Evolutionary conservation across 2,888 invertebrate genomes (phyloP).

Genomic region (Platerodrilus igneus): DNA sequence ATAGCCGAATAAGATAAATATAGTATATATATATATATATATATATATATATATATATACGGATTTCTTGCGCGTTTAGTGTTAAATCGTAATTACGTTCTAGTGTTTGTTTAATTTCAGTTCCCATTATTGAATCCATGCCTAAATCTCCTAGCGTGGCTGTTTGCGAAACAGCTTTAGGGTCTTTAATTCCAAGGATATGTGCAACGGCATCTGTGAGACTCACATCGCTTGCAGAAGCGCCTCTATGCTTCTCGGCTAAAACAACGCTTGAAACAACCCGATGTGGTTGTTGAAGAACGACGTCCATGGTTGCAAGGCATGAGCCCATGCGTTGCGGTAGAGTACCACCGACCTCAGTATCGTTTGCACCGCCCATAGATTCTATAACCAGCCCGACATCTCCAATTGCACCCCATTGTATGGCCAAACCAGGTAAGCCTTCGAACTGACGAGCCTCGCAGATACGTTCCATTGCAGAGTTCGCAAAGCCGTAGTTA

Average conservation of each 20-base stretch:
- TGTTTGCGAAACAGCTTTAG: slow-evolving; percentile 67
- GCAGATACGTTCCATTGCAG: too few relatives aligned
- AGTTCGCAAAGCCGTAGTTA: too few relatives aligned
- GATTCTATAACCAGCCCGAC: slow-evolving; percentile 87
- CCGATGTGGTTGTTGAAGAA: slow-evolving; percentile 84
- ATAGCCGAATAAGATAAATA: too few relatives aligned
- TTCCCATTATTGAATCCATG: slow-evolving; percentile 97
- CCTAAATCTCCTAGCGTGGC: slow-evolving; percentile 89
- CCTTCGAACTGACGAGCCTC: too few relatives aligned
- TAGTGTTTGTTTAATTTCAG: too few relatives aligned
- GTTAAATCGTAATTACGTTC: slow-evolving; percentile 87
- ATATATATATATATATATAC: too few relatives aligned
- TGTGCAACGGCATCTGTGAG: slow-evolving; percentile 79
- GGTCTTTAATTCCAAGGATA: slow-evolving; percentile 86
- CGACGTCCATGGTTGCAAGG: slow-evolving; percentile 78
- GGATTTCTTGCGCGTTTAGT: slow-evolving; percentile 85
- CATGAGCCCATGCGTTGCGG: slow-evolving; percentile 96
- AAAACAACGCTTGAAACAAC: slow-evolving; percentile 79
- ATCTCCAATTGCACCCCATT: too few relatives aligned
- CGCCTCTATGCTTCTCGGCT: slow-evolving; percentile 73
- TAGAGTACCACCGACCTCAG: slow-evolving; percentile 90
- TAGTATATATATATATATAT: too few relatives aligned
- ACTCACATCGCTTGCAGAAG: slow-evolving; percentile 55
- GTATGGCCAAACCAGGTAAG: too few relatives aligned
- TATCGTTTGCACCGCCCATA: slow-evolving; percentile 82